Evolutionary conservation across 2,797 vertebrate species (phyloP), one percentile per base, ranked within the genome.

Genomic region (Anas bernieri): DNA sequence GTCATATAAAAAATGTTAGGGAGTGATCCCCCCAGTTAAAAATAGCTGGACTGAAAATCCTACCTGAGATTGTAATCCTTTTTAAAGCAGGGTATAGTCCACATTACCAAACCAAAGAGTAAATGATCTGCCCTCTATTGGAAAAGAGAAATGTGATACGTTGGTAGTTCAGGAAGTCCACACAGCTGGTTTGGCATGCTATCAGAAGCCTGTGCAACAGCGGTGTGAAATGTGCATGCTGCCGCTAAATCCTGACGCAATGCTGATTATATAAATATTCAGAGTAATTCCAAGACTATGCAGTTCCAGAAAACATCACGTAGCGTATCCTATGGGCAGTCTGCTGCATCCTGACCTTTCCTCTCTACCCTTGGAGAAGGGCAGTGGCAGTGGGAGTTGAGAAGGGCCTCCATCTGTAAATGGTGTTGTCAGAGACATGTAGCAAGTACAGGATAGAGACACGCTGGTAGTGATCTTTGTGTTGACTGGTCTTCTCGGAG

Each of bases 241-340:
- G 74, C 50, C 46, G 41, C 59, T n/a, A 59, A 39, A 48, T 74
- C 33, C 56, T 75, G 15, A 56, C 7, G 5, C 31, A 3, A 6
- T 64, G 33, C 28, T 69, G 48, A 85, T 91, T 92, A 43, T 72
- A 77, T 83, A 80, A 77, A 85, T 61, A 77, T 54, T 91, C 41
- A 68, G 18, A 0, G 0, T 56, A 81, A 66, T 9, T 16, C 31
- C 74, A 62, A 41, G 69, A 73, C 66, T 37, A 1, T 76, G 48
- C 41, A 12, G 35, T 52, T 83, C 62, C 46, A 86, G 76, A 43
- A 84, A 14, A 76, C 63, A 70, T 75, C 55, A 30, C 2, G 1
- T 46, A 52, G 50, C 2, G 0, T 62, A 52, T 33, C 10, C 22
- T 86, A 41, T 63, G 70, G 82, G 46, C 46, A 4, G 1, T 35